Conservation (phyloP, 2,113 vertebrate species). For the Sapajus apella region DNA sequence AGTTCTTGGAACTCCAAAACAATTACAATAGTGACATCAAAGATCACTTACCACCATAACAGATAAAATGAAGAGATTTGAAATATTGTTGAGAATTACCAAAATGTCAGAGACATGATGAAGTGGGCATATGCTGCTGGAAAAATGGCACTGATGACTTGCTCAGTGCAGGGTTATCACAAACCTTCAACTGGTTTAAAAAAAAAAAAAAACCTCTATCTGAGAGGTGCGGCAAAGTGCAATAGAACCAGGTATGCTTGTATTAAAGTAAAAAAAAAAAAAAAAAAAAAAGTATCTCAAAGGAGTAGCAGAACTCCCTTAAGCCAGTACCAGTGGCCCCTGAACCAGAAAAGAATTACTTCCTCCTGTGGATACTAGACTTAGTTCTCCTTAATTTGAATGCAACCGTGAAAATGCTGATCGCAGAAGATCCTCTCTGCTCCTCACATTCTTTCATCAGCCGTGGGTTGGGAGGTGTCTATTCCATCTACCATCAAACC, state of each 20-base stretch:
- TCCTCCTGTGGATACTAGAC: background rate
- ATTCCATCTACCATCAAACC: background rate
- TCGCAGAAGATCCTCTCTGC: rapidly evolving
- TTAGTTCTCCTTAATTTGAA: background rate
- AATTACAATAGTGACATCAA: background rate
- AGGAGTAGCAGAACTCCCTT: background rate
- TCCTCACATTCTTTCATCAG: too few species aligned
- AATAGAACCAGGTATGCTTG: background rate
- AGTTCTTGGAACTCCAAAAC: background rate
- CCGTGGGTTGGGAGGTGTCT: background rate
- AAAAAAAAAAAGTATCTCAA: background rate
- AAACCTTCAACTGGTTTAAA: background rate
- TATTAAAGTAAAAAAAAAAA: background rate
- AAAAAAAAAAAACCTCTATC: too few species aligned
- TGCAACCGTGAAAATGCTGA: background rate
- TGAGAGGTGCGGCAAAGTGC: background rate
- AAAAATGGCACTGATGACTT: background rate
- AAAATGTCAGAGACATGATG: background rate
- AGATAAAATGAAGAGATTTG: background rate
- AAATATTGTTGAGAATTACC: background rate
- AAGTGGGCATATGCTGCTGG: background rate
- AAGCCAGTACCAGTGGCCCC: background rate
- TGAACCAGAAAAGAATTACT: background rate
- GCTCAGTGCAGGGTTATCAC: background rate
- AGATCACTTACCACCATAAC: background rate